Percentiles rank a stretch among this genome's conserved stretches.
phyloP scores from a whole-genome alignment of 2,888 invertebrate species.

The Agonopterix arenella region DNA sequence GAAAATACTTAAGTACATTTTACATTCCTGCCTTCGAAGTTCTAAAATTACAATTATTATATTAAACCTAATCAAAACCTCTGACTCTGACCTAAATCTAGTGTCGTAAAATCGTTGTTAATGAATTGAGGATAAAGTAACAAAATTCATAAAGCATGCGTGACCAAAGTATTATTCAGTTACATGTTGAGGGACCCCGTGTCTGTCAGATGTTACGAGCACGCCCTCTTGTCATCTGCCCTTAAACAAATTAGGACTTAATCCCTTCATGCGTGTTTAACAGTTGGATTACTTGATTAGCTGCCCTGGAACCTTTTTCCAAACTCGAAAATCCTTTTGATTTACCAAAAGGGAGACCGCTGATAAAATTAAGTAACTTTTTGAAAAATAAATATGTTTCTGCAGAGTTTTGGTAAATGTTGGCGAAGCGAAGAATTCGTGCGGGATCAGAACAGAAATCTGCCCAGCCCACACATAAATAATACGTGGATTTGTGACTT shows the following conservation, averaged over 20 bases:
- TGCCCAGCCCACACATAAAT: no score
- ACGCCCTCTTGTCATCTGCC: slow-evolving; percentile 10
- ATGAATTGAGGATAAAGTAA: slow-evolving; percentile 12
- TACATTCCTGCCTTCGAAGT: no score
- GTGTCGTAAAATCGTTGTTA: background rate
- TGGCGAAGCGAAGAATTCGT: no score
- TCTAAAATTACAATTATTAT: no score
- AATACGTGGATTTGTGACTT: no score
- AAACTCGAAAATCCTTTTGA: background rate
- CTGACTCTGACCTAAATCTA: no score
- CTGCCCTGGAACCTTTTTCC: slow-evolving; percentile 2
- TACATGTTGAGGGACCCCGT: slow-evolving; percentile 10
- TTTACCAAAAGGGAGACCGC: background rate
- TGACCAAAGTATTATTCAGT: slow-evolving; percentile 14
- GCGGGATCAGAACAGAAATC: no score
- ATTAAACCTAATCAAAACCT: no score
- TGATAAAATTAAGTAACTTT: background rate
- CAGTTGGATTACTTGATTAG: slow-evolving; percentile 23
- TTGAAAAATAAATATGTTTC: no score
- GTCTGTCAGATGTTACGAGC: slow-evolving; percentile 6
- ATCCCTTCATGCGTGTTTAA: slow-evolving; percentile 25
- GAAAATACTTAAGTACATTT: no score
- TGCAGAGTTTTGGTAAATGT: no score
- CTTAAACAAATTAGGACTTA: slow-evolving; percentile 22
- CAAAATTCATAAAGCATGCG: slow-evolving; percentile 11